A percentile compares a stretch with the other conserved stretches of the same genome.
These are phyloP conservation scores for Conopomorpha cramerella DNA, from an alignment of 1,140 invertebrate genomes.

Conservation along the genomic window DNA sequence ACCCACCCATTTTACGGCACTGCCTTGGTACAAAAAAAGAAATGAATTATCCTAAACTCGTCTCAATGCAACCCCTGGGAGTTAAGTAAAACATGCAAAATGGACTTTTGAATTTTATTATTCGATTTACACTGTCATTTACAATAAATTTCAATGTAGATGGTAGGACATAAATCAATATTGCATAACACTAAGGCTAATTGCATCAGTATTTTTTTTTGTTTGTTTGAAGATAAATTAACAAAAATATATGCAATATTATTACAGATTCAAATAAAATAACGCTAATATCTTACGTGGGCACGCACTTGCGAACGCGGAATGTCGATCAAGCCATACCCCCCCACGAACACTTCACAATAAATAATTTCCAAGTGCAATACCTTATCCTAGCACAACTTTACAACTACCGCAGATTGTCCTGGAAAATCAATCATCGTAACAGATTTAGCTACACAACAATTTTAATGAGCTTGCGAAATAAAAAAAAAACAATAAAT, in stretches of 20 bases:
- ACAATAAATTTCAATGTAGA: slow-evolving; percentile 60
- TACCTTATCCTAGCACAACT: slow-evolving; percentile 52
- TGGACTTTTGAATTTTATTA: slow-evolving; percentile 58
- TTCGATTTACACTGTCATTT: slow-evolving; percentile 61
- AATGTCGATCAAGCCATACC: too few species aligned
- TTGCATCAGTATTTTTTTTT: slow-evolving; percentile 53
- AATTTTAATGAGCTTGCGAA: slow-evolving; percentile 46
- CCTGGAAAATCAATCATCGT: slow-evolving; percentile 25
- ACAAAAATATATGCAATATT: slow-evolving; percentile 58
- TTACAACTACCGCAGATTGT: slow-evolving; percentile 45
- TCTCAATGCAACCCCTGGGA: too few species aligned
- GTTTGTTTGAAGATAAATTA: slow-evolving; percentile 58
- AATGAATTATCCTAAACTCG: too few species aligned
- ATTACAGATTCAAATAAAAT: slow-evolving; percentile 58
- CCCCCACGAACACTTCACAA: too few species aligned
- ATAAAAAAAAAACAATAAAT: slow-evolving; percentile 55
- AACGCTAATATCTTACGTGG: slow-evolving; percentile 60
- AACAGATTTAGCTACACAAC: slow-evolving; percentile 47
- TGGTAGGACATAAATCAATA: slow-evolving; percentile 60
- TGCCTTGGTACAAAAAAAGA: too few species aligned
- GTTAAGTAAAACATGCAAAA: too few species aligned
- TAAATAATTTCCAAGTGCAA: slow-evolving; percentile 24
- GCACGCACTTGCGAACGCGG: slow-evolving; percentile 39
- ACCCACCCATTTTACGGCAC: too few species aligned
- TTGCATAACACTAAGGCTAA: slow-evolving; percentile 59